These are phyloP conservation scores for Punctoribates punctum DNA, from an alignment of 2,888 invertebrate species.

Conservation along the genomic window DNA sequence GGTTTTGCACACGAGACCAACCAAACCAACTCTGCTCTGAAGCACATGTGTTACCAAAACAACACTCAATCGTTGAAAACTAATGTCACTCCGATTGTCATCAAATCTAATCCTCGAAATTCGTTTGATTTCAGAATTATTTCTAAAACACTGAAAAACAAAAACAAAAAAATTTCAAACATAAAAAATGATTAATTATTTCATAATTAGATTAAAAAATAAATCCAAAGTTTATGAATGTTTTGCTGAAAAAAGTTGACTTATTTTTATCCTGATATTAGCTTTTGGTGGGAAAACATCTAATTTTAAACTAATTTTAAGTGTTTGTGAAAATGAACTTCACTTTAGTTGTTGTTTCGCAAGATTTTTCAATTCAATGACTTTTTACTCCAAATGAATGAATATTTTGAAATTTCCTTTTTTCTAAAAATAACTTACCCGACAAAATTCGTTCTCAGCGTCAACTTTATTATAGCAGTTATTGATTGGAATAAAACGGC, in stretches of 20 bases:
- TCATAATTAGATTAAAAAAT: too few relatives aligned
- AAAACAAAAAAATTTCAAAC: background rate
- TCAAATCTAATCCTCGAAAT: background rate
- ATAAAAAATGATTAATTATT: background rate
- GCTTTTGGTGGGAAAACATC: too few relatives aligned
- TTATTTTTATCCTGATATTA: too few relatives aligned
- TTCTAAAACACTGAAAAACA: conserved; percentile 3
- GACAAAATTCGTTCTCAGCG: background rate
- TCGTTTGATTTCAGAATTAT: background rate
- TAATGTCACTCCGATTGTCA: conserved; percentile 11
- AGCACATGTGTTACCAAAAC: conserved; percentile 36
- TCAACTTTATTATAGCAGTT: background rate
- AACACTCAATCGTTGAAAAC: conserved; percentile 30
- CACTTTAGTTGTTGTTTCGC: background rate
- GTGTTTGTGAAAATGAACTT: background rate
- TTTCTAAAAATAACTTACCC: background rate
- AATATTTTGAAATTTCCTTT: background rate
- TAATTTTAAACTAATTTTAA: background rate
- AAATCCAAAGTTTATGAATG: too few relatives aligned
- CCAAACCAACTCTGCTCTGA: conserved; percentile 25
- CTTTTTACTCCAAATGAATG: background rate
- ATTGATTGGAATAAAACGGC: background rate
- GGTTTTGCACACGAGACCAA: conserved; percentile 30
- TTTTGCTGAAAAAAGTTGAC: too few relatives aligned
- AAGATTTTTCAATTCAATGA: background rate